A percentile compares a stretch with the other conserved stretches of the same genome.
These are phyloP conservation scores for Mirza zaza DNA, from an alignment of 2,113 vertebrate species.

Conservation along the genomic window DNA sequence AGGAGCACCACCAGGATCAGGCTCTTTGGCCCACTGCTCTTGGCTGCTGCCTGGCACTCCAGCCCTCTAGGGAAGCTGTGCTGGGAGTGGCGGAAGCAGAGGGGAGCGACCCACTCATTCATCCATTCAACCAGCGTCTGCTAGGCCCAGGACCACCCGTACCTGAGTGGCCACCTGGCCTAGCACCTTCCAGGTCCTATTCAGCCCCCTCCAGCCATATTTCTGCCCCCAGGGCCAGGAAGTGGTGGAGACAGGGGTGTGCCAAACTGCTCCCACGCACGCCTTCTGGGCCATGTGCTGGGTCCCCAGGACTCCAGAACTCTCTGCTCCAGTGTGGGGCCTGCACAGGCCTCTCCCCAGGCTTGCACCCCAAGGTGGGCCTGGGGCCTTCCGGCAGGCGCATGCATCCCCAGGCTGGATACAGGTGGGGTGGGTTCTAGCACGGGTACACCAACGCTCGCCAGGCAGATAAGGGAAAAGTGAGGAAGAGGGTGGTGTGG, in stretches of 20 bases:
- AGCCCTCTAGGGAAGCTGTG: not conserved
- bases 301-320: not conserved
- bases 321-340: not conserved
- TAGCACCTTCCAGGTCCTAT: not conserved
- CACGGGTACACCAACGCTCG: rapidly evolving
- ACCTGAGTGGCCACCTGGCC: not conserved
- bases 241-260: not conserved
- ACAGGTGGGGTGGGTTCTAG: not conserved
- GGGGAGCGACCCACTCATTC: not conserved
- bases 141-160: not conserved
- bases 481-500: too few relatives aligned
- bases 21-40: too few relatives aligned
- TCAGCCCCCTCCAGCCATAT: rapidly evolving
- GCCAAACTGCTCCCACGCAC: rapidly evolving
- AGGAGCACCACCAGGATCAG: too few relatives aligned
- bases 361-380: not conserved
- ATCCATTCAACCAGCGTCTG: not conserved
- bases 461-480: not conserved
- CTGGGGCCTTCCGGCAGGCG: not conserved
- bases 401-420: not conserved
- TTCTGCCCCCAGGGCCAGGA: not conserved
- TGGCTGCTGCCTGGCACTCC: too few relatives aligned
- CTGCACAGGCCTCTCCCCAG: not conserved
- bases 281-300: too few relatives aligned
- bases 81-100: not conserved